Base-by-base conservation (phyloP, 2,113 vertebrate genomes). In the Bufo bufo region DNA sequence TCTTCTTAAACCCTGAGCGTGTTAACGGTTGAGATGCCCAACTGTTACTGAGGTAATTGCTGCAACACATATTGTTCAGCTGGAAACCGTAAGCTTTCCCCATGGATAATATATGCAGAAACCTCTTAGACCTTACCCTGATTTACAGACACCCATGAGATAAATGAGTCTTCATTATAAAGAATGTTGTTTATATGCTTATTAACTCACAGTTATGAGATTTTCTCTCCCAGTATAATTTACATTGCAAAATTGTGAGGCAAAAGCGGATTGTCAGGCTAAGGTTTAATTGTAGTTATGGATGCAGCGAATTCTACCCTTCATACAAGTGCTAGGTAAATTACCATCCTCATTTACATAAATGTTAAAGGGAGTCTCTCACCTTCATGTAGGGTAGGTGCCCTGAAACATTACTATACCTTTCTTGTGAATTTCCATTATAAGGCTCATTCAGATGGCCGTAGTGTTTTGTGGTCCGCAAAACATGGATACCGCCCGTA, bases 21-120 rank as follows among this genome's bases (percentile, higher is more conserved):
- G 86, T 75, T 82, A 88, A 88, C 63, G 80, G 87, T 77, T 83
- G 54, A 77, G 61, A 84, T 77, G 43, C 58, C 65, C 80, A 56
- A 50, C 87, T 83, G 87, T 84, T 77, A 84, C 80, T 52, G 71
- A 66, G 80, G 69, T 23, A 83, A 83, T 82, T 63, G 6, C 58
- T 83, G 65, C 79, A 20, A 43, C 45, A 74, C 45, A 14, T 77
- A 72, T 52, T 52, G 66, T 83, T 79, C 13, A 47, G 1, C 61
- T 71, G 54, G 74, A 88, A 65, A 33, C 20, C 47, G 52, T 77
- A 87, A 63, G 56, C 66, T 52, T 84, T n/a, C 66, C 72, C 20
- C 17, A 33, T 71, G 49, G 75, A 79, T 79, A 66, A 86, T 80
- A 6, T 69, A 86, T 79, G 61, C 85, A 86, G 43, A 69, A 49